These are phyloP conservation scores for Pagrus major DNA, from an alignment of 2,113 vertebrate species.

Conservation along the genomic window DNA sequence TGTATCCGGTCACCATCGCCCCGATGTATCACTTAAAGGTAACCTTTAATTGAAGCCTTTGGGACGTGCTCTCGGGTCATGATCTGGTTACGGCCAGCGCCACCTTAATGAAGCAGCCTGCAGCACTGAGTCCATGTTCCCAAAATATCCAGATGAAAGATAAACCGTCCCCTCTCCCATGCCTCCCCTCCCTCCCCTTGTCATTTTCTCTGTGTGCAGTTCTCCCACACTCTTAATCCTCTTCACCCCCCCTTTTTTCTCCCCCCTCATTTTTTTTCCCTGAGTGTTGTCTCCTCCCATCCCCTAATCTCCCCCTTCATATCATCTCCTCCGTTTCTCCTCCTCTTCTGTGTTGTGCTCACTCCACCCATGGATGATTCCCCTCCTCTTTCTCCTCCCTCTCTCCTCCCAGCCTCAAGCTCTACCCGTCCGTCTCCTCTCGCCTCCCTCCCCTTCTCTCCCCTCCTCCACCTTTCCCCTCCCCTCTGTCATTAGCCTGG, in stretches of 20 bases:
- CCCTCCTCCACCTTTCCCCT: slow-evolving; percentile 77
- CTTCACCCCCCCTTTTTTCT: background rate
- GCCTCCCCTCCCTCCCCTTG: slow-evolving; percentile 41
- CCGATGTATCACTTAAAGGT: background rate
- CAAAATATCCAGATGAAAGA: slow-evolving; percentile 81
- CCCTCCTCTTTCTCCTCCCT: slow-evolving; percentile 65
- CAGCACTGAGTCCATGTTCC: slow-evolving; percentile 68
- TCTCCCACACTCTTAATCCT: slow-evolving; percentile 58
- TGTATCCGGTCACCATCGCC: background rate
- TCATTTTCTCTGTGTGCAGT: slow-evolving; percentile 42
- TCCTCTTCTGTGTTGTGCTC: slow-evolving; percentile 41
- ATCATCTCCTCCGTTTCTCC: slow-evolving; percentile 60
- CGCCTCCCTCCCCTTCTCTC: slow-evolving; percentile 48
- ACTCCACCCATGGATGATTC: slow-evolving; percentile 54
- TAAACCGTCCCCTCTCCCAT: slow-evolving; percentile 55
- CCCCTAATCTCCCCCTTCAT: slow-evolving; percentile 54
- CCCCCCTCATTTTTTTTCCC: slow-evolving; percentile 5
- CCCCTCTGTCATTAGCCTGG: slow-evolving; percentile 73
- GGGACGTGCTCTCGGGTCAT: slow-evolving; percentile 38
- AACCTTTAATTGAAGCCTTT: slow-evolving; percentile 42
- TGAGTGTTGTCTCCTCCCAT: slow-evolving; percentile 37
- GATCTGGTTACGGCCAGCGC: slow-evolving; percentile 50
- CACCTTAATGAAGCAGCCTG: slow-evolving; percentile 62
- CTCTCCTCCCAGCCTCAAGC: slow-evolving; percentile 55
- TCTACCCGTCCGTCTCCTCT: slow-evolving; percentile 37